These are phyloP conservation scores for Crax fasciolata DNA, from an alignment of 2,797 vertebrate species.

Conservation along the genomic window DNA sequence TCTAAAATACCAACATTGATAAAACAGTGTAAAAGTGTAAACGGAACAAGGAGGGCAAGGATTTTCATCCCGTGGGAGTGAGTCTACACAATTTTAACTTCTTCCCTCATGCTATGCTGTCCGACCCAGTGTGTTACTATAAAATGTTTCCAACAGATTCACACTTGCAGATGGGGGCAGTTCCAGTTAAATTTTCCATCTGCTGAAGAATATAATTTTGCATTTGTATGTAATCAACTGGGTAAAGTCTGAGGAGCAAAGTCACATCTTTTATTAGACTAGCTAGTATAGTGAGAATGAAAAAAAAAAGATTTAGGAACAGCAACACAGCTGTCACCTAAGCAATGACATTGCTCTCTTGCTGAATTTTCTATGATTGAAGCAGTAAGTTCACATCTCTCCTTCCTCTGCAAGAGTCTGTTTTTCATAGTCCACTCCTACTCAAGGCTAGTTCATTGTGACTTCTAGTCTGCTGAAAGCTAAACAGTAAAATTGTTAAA, in stretches of 20 bases:
- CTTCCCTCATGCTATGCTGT: background rate
- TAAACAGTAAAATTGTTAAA: background rate
- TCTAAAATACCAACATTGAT: background rate
- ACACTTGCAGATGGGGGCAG: background rate
- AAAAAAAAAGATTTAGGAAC: background rate
- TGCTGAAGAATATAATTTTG: background rate
- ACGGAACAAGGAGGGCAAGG: background rate
- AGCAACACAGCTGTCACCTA: background rate
- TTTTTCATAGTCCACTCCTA: constrained; percentile 19
- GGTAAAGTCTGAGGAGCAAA: constrained; percentile 14
- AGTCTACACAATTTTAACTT: background rate
- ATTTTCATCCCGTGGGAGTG: constrained; percentile 29
- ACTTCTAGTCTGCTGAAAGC: constrained; percentile 8
- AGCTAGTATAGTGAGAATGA: background rate
- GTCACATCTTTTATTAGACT: background rate
- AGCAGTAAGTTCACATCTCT: background rate
- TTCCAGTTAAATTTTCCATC: background rate
- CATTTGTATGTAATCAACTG: background rate
- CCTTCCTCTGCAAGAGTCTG: background rate
- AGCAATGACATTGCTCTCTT: background rate
- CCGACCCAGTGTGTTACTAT: constrained; percentile 31
- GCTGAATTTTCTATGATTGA: background rate
- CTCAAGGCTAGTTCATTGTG: background rate
- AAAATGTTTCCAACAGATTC: constrained; percentile 21
- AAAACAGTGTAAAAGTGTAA: background rate